These are phyloP conservation scores for Oncorhynchus keta DNA, from an alignment of 2,113 vertebrate genomes.

Conservation along the genomic window DNA sequence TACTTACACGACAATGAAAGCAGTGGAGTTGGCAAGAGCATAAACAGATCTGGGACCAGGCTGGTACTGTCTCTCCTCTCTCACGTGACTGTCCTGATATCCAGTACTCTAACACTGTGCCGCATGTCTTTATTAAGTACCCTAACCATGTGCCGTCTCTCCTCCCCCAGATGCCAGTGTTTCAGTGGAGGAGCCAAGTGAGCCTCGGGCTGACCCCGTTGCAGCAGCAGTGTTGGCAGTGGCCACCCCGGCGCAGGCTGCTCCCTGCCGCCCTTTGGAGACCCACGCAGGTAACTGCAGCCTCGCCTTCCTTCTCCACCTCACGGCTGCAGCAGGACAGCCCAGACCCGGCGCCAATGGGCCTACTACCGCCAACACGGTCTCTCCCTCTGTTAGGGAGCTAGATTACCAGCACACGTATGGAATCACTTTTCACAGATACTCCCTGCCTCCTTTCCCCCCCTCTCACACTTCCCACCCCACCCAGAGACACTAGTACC, in stretches of 20 bases:
- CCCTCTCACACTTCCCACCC: slow-evolving; percentile 6
- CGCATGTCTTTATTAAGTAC: background rate
- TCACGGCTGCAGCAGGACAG: slow-evolving; percentile 39
- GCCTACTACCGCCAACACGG: slow-evolving; percentile 11
- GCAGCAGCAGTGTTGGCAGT: slow-evolving; percentile 14
- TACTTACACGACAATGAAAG: too few relatives aligned
- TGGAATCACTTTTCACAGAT: slow-evolving; percentile 50
- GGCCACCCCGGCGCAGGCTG: slow-evolving; percentile 48
- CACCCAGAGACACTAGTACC: background rate
- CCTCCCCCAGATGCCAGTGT: slow-evolving; percentile 73
- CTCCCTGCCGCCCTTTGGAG: slow-evolving; percentile 76
- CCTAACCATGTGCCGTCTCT: background rate
- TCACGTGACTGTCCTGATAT: too few relatives aligned
- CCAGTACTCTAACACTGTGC: too few relatives aligned
- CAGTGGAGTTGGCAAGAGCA: too few relatives aligned
- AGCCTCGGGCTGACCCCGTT: slow-evolving; percentile 63
- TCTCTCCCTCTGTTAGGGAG: slow-evolving; percentile 34
- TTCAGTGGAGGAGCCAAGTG: slow-evolving; percentile 71
- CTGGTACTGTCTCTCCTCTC: too few relatives aligned
- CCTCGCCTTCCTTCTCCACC: slow-evolving; percentile 4
- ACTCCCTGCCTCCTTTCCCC: slow-evolving; percentile 11
- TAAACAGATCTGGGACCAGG: too few relatives aligned
- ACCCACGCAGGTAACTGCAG: slow-evolving; percentile 80
- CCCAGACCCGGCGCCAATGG: background rate
- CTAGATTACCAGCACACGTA: slow-evolving; percentile 56